Conservation (phyloP, 53 echinoderm and acorn worm species). For the Zoroaster sp. region DNA sequence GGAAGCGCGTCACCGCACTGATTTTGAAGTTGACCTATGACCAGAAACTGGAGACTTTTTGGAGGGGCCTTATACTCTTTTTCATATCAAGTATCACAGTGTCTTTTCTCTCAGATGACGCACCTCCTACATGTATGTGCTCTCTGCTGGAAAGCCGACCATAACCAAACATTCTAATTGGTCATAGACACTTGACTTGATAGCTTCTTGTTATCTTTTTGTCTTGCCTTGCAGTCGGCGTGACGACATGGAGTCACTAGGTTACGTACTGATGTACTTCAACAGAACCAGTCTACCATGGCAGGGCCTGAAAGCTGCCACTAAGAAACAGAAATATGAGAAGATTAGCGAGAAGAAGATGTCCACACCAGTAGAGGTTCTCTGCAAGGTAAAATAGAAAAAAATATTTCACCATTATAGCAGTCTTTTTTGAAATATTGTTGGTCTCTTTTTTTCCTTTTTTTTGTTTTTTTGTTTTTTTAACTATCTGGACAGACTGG, state of each 20-base stretch:
- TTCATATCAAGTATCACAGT: too few relatives aligned
- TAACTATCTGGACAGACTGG: too few relatives aligned
- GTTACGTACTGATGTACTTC: slow-evolving; percentile 99
- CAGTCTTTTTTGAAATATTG: neutral
- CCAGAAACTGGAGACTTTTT: too few relatives aligned
- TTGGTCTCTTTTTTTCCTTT: neutral
- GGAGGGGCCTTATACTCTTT: too few relatives aligned
- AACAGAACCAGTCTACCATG: slow-evolving; percentile 94
- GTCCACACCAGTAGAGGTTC: slow-evolving; percentile 95
- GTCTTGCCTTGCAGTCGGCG: slow-evolving; percentile 72
- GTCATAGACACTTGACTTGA: neutral
- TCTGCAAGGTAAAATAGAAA: slow-evolving; percentile 84
- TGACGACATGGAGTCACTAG: slow-evolving; percentile 97
- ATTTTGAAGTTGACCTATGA: too few relatives aligned
- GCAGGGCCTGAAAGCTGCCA: slow-evolving; percentile 95
- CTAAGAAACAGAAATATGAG: slow-evolving; percentile 97
- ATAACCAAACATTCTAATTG: neutral
- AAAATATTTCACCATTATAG: neutral
- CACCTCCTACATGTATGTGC: neutral
- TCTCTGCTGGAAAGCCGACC: neutral
- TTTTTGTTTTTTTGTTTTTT: neutral
- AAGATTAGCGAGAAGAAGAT: slow-evolving; percentile 99
- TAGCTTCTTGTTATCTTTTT: neutral
- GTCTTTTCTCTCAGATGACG: neutral
- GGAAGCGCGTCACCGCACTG: too few relatives aligned